Evolutionary conservation across 2,113 vertebrate genomes (phyloP), one percentile per base, ranked within the genome.

Genomic region (Lepus americanus): DNA sequence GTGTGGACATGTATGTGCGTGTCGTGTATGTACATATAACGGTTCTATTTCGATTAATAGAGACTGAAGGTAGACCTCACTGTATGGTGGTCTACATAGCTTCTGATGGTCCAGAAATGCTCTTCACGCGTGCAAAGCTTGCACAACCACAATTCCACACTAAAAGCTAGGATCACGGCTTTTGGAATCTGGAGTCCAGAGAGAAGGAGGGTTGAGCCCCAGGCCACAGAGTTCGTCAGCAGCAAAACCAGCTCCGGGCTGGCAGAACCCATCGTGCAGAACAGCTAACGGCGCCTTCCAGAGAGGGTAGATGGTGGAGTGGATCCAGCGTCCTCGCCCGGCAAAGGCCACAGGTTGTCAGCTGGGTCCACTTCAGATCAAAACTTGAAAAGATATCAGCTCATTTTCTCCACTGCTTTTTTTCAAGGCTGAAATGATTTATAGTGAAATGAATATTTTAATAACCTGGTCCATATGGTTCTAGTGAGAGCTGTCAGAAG

Each of bases 401-500:
- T 87, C 2, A 20, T 1, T 36, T 70, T 73, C 73, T 74, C 76
- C 20, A 55, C 55, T 36, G 20, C 6, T 33, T 84, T 70, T 49
- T 36, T 29, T 36, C n/a, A 66, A 73, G 36, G 59, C 78, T 90
- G 49, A 73, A 66, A 44, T 7, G 84, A 29, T 31, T 74, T 80
- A 70, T 66, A 51, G 25, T n/a, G 66, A 79, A 59, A 66, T 11
- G 72, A 77, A 19, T 55, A 73, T 66, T 83, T 77, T 64, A 53
- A 83, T 27, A 31, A 78, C 12, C 5, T 23, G 12, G 12, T 87
- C 22, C 23, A 0, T 9, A 17, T 20, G 16, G 3, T 25, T 92
- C 70, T 33, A 79, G 23, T 25, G 61, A 94, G 81, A 78, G 64
- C 83, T 67, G 2, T 90, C 79, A 59, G 63, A 90, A 29, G 0